Evolutionary conservation across 1,140 invertebrate species (phyloP).

Genomic region (Drosophila neocordata): DNA sequence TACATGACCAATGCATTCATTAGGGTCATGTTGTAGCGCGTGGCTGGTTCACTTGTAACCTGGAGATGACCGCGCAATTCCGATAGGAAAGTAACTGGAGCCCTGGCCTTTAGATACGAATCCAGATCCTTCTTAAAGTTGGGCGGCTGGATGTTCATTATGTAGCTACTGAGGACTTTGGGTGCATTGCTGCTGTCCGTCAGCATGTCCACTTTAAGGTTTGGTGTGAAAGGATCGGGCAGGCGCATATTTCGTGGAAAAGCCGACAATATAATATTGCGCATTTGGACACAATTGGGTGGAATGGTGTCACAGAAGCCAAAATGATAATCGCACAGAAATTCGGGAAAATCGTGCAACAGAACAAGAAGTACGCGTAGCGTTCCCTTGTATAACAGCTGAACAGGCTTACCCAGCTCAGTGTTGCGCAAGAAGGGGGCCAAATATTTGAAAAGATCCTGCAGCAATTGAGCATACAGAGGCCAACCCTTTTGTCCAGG

Average conservation of each 20-base stretch:
- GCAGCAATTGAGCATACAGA: slow-evolving; percentile 94
- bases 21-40: slow-evolving; percentile 96
- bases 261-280: slow-evolving; percentile 98
- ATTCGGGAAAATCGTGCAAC: slow-evolving; percentile 99
- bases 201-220: slow-evolving; percentile 97
- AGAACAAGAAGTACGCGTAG: slow-evolving; percentile 97
- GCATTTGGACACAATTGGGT: slow-evolving; percentile 99
- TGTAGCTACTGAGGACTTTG: slow-evolving; percentile 94
- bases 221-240: slow-evolving; percentile 98
- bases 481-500: slow-evolving; percentile 93
- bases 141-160: slow-evolving; percentile 92
- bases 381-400: slow-evolving; percentile 97
- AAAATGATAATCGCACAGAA: slow-evolving; percentile 99
- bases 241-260: slow-evolving; percentile 98
- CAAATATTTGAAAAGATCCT: slow-evolving; percentile 98
- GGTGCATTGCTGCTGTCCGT: slow-evolving; percentile 93
- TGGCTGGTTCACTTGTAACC: slow-evolving; percentile 91
- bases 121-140: slow-evolving; percentile 98
- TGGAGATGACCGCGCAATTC: slow-evolving; percentile 96
- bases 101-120: slow-evolving; percentile 96
- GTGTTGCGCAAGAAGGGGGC: slow-evolving; percentile 98
- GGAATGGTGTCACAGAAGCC: slow-evolving; percentile 99
- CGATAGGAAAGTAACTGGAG: slow-evolving; percentile 97
- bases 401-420: slow-evolving; percentile 96
- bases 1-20: slow-evolving; percentile 99